Conservation (phyloP, 2,888 invertebrate genomes). For the Tenthredo distinguenda region DNA sequence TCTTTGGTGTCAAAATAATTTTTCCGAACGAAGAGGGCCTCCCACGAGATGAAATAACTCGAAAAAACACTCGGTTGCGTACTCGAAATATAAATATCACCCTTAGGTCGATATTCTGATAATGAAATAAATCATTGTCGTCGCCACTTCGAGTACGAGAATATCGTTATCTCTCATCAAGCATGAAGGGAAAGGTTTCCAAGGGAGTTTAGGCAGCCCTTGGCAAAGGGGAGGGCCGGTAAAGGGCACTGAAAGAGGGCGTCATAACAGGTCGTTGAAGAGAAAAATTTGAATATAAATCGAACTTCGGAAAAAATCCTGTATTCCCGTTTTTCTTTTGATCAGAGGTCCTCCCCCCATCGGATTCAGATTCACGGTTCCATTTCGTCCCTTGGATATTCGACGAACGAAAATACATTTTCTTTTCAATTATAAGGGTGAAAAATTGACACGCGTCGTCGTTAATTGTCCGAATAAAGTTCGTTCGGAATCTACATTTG, state of each 20-base stretch:
- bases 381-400: too few relatives aligned
- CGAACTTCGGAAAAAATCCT: background rate
- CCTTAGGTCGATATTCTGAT: background rate
- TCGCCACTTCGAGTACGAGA: background rate
- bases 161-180: background rate
- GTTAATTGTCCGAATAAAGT: too few relatives aligned
- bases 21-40: too few relatives aligned
- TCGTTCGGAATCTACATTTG: background rate
- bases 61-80: background rate
- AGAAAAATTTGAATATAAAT: constrained; percentile 23
- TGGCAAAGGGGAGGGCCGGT: background rate
- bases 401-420: too few relatives aligned
- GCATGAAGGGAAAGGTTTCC: background rate
- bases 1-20: too few relatives aligned
- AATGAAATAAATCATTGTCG: background rate
- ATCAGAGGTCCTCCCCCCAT: background rate
- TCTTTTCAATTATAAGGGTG: too few relatives aligned
- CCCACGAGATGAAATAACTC: too few relatives aligned
- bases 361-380: too few relatives aligned
- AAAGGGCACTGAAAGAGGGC: background rate
- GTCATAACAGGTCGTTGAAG: background rate
- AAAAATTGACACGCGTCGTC: background rate
- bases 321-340: background rate
- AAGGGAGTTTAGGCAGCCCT: background rate
- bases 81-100: background rate